phyloP scores from a whole-genome alignment of 2,888 invertebrate species.

The Dynastes hyllus region DNA sequence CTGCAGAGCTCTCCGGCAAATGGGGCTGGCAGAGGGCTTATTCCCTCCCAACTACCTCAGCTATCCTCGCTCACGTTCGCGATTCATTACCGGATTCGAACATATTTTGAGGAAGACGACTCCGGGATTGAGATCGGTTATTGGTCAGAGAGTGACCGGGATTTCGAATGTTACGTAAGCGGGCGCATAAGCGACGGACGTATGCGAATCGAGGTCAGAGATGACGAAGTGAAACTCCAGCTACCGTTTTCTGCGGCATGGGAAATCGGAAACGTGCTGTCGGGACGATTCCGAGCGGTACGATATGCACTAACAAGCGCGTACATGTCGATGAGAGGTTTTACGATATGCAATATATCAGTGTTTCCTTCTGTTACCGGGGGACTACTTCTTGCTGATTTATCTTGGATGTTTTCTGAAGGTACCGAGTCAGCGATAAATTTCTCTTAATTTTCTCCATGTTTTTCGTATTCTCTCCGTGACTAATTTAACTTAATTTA shows the following conservation, averaged over 20 bases:
- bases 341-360: conserved; percentile 47
- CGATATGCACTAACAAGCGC: conserved; percentile 43
- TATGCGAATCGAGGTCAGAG: conserved; percentile 33
- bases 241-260: conserved; percentile 54
- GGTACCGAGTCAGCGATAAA: conserved; percentile 8
- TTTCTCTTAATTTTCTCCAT: neutral
- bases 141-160: conserved; percentile 56
- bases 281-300: conserved; percentile 49
- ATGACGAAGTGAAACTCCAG: conserved; percentile 49
- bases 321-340: conserved; percentile 44
- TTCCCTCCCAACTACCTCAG: neutral
- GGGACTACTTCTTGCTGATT: conserved; percentile 30
- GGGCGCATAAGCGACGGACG: conserved; percentile 42
- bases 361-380: conserved; percentile 23
- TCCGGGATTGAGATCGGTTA: conserved; percentile 56
- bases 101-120: conserved; percentile 61
- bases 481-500: neutral
- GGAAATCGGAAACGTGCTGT: conserved; percentile 55
- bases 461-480: neutral
- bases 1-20: conserved; percentile 27
- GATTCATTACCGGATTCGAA: conserved; percentile 61
- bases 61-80: conserved; percentile 55
- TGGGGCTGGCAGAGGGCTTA: conserved; percentile 4
- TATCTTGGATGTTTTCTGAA: conserved; percentile 5
- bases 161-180: conserved; percentile 37